Conservation (phyloP, 1,140 invertebrate genomes). For the Drosophila elegans region DNA sequence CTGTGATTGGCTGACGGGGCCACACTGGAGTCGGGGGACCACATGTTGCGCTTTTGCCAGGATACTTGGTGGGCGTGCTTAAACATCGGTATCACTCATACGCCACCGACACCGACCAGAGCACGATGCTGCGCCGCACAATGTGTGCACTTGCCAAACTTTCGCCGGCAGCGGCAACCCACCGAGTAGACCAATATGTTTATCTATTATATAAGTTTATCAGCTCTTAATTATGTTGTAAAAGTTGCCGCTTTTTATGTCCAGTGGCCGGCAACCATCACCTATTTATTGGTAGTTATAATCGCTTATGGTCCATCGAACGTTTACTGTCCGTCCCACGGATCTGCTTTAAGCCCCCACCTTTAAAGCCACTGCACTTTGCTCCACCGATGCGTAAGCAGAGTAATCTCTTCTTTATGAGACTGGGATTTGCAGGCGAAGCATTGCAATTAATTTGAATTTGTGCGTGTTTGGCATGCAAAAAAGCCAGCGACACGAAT, state of each 20-base stretch:
- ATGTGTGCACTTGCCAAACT: constrained; percentile 57
- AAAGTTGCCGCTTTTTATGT: constrained; percentile 67
- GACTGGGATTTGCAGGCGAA: constrained; percentile 69
- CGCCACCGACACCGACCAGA: constrained; percentile 58
- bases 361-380: constrained; percentile 57
- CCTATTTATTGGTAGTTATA: constrained; percentile 68
- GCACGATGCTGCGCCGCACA: constrained; percentile 30
- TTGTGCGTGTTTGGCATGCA: constrained; percentile 64
- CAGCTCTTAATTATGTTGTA: constrained; percentile 80
- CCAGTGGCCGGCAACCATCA: constrained; percentile 32
- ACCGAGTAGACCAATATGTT: constrained; percentile 58
- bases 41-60: constrained; percentile 69
- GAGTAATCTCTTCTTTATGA: constrained; percentile 76
- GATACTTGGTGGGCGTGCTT: constrained; percentile 67
- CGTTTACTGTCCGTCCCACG: constrained; percentile 6
- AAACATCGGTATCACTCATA: constrained; percentile 74
- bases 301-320: constrained; percentile 37
- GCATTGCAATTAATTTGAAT: constrained; percentile 74
- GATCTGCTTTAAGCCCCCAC: constrained; percentile 36
- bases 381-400: constrained; percentile 28
- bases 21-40: constrained; percentile 34
- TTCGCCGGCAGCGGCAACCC: constrained; percentile 16
- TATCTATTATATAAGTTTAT: constrained; percentile 77
- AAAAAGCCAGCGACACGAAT: constrained; percentile 43
- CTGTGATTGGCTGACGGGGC: constrained; percentile 57